Base-by-base conservation (phyloP, 2,113 vertebrate genomes). In the Chascanopsetta lugubris region DNA sequence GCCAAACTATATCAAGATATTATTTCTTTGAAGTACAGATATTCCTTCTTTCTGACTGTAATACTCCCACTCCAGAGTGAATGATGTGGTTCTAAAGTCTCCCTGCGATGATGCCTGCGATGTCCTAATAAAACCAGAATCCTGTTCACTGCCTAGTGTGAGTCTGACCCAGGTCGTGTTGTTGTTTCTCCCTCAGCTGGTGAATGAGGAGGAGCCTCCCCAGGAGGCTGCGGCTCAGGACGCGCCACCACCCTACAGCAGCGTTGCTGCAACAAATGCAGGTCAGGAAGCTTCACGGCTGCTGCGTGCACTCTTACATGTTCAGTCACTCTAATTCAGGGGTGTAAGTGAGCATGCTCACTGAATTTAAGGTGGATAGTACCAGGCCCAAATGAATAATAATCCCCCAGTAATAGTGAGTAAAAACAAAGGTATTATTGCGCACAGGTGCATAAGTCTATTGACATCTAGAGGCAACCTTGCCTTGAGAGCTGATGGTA, bases 171-270 rank as follows among this genome's bases (percentile, higher is more conserved):
- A 25, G 0, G 2, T 13, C 59, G 8, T 59, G 22, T 24, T 61
- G 8, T 54, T 4, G 12, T 58, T 48, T 29, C 7, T 21, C 42
- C 38, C n/a, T 6, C 30, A 99, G 97, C 91, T 99, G 92, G 94
- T 96, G 91, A 98, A 96, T 56, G 95, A 98, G 84, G 96, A 98
- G 77, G 96, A 98, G 60, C 80, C 87, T 0, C 80, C 91, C 2
- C 91, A 93, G 7, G 90, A 75, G 66, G 80, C 69, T n/a, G 84
- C 50, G 0, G 94, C 73, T 40, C 87, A 59, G 60, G 90, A 98
- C 0, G 94, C 95, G 12, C 97, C 97, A 8, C 97, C 97, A 0
- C 96, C 97, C 4, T 99, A 99, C 90, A 98, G 95, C 93, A 98
- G 96, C 85, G 83, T 97, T 27, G 92, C 94, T 79, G 92, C 93